Evolutionary conservation across 2,888 invertebrate genomes (phyloP).

Genomic region (Ryuthela nishihirai): DNA sequence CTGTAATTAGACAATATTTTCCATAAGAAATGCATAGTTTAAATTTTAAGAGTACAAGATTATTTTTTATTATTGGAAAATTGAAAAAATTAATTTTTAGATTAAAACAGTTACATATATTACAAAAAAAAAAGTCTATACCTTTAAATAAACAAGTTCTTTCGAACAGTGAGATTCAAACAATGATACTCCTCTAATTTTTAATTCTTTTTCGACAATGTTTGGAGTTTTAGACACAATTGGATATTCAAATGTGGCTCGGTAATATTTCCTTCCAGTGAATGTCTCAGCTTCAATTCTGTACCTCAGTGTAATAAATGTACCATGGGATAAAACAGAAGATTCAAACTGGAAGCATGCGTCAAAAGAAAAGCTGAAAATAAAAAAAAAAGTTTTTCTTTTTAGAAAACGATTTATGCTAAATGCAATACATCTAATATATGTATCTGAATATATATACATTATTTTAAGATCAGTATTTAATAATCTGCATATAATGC

Average conservation of each 20-base stretch:
- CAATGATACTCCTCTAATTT: constrained; percentile 43
- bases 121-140: constrained; percentile 52
- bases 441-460: not conserved
- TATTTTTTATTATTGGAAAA: no score
- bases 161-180: constrained; percentile 62
- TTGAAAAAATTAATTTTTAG: no score
- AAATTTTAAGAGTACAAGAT: no score
- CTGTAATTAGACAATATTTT: no score
- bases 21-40: no score
- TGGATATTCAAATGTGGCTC: constrained; percentile 69
- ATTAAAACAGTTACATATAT: no score
- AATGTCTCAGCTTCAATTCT: constrained; percentile 79
- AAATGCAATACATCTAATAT: not conserved
- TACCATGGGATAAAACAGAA: constrained; percentile 52
- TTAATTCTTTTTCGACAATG: constrained; percentile 46
- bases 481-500: not conserved
- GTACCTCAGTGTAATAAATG: constrained; percentile 61
- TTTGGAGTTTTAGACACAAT: constrained; percentile 45
- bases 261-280: constrained; percentile 50
- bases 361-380: constrained; percentile 67
- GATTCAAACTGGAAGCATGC: constrained; percentile 68
- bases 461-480: not conserved
- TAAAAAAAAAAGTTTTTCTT: no score
- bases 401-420: no score
- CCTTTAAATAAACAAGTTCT: constrained; percentile 78